Conservation (phyloP, 2,797 vertebrate genomes). For the Pagetopsis macropterus region DNA sequence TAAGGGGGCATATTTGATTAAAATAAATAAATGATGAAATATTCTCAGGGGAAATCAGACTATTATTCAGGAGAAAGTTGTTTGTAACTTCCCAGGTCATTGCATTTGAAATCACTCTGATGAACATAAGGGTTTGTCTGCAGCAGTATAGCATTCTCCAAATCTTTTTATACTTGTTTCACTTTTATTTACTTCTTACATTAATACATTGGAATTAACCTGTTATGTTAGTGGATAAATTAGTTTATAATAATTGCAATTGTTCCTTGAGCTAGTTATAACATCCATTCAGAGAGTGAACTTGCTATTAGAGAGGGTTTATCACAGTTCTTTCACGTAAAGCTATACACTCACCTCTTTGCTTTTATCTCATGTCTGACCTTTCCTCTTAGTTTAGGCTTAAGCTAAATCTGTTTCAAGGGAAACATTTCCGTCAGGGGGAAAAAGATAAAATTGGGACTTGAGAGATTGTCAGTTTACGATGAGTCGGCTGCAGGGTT, state of each 20-base stretch:
- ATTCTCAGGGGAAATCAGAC: neutral
- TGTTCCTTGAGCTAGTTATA: neutral
- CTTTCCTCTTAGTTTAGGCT: conserved; percentile 6
- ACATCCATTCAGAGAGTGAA: neutral
- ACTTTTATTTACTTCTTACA: neutral
- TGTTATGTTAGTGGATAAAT: neutral
- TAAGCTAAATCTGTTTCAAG: conserved; percentile 16
- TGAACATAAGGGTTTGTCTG: neutral
- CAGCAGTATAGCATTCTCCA: neutral
- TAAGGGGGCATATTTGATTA: neutral
- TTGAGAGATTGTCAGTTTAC: conserved; percentile 22
- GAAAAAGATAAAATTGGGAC: neutral
- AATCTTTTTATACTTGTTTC: neutral
- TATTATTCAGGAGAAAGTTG: neutral
- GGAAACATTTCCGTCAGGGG: neutral
- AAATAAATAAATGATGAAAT: conserved; percentile 12
- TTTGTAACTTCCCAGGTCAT: conserved; percentile 9
- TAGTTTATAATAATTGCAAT: neutral
- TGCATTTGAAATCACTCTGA: neutral
- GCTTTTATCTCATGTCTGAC: conserved; percentile 19
- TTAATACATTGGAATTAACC: neutral
- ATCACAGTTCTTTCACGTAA: neutral
- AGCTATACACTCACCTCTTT: neutral
- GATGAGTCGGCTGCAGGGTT: conserved; percentile 34
- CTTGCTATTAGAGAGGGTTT: neutral